Conservation (phyloP, 2,113 vertebrate genomes). For the Pachyramphus minor region DNA sequence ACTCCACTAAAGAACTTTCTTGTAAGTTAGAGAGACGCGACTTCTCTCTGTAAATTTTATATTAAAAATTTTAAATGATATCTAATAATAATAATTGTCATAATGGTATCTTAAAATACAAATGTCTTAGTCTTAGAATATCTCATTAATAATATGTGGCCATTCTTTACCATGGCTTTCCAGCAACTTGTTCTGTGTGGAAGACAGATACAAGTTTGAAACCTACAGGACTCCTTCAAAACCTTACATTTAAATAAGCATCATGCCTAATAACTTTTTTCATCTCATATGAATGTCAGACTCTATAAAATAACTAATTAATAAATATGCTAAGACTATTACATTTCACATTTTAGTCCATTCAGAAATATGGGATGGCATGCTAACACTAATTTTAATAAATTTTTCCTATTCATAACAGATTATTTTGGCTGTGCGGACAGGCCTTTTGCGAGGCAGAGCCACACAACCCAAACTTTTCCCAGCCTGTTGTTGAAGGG, state of each 20-base stretch:
- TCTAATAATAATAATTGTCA: not conserved
- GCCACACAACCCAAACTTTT: not conserved
- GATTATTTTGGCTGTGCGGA: fast-evolving
- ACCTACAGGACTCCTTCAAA: not conserved
- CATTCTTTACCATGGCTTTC: not conserved
- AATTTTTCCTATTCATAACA: not conserved
- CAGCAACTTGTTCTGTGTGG: not conserved
- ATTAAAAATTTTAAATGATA: not conserved
- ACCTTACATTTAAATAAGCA: not conserved
- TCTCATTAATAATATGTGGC: not conserved
- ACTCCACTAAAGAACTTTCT: not conserved
- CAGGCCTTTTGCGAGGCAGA: not conserved
- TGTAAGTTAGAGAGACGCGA: not conserved
- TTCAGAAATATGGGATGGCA: not conserved
- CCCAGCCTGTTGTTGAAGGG: not conserved
- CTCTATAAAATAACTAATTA: not conserved
- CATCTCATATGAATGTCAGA: not conserved
- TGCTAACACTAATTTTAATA: not conserved
- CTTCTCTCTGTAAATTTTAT: not conserved
- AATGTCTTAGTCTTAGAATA: not conserved
- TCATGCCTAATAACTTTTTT: not conserved
- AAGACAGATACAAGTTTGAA: not conserved
- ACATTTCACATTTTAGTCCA: not conserved
- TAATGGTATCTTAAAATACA: not conserved
- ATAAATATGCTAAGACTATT: not conserved